A percentile compares a stretch with the other conserved stretches of the same genome.
Evolutionary conservation across 2,113 vertebrate species (phyloP).

Genomic region (Menidia beryllina): DNA sequence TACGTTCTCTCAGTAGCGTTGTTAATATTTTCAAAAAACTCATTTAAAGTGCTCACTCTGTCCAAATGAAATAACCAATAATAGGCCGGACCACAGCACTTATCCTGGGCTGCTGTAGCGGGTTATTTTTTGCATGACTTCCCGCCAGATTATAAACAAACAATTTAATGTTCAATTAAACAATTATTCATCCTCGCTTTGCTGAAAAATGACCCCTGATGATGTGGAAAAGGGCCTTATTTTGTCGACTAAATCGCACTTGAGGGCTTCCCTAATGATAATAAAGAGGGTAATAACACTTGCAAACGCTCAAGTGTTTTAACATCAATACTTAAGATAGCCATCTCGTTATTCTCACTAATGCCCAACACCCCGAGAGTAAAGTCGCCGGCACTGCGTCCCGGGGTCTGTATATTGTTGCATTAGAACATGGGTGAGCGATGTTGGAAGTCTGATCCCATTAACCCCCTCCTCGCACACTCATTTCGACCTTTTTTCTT

Average conservation of each 20-base stretch:
- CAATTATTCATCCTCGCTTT: not conserved
- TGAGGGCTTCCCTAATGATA: conserved; percentile 8
- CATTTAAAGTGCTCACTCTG: not conserved
- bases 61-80: conserved; percentile 8
- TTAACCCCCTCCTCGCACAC: not conserved
- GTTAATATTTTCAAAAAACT: not conserved
- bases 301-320: conserved; percentile 22
- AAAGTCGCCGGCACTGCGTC: conserved; percentile 23
- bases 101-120: not conserved
- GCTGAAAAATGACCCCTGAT: conserved; percentile 13
- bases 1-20: not conserved
- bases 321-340: conserved; percentile 15
- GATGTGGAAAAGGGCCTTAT: conserved; percentile 18
- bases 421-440: conserved; percentile 44
- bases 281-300: conserved; percentile 30
- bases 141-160: not conserved
- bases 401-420: conserved; percentile 16
- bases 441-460: conserved; percentile 46
- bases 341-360: conserved; percentile 19
- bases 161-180: conserved; percentile 1
- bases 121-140: conserved; percentile 28
- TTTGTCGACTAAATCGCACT: conserved; percentile 8
- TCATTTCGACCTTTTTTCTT: conserved; percentile 1
- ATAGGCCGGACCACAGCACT: conserved; percentile 14
- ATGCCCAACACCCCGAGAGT: conserved; percentile 4